phyloP scores from a whole-genome alignment of 2,113 vertebrate species.

The Leptobrachium ailaonicum region DNA sequence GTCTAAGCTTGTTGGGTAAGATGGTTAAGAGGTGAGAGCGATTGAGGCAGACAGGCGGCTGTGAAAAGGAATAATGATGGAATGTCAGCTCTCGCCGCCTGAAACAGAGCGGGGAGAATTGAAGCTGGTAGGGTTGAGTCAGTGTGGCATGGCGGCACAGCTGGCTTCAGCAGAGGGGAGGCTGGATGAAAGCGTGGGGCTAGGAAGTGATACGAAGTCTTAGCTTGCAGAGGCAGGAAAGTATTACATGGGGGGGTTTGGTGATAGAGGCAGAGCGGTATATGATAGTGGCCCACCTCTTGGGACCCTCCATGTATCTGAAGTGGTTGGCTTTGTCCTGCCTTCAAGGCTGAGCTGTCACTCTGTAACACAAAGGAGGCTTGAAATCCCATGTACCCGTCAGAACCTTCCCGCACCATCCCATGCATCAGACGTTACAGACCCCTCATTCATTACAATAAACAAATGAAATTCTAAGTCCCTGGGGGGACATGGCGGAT shows the following conservation, averaged over 20 bases:
- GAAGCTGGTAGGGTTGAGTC: too few species aligned
- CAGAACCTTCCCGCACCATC: neutral
- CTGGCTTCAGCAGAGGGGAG: neutral
- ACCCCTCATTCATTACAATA: too few species aligned
- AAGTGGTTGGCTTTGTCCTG: slow-evolving; percentile 75
- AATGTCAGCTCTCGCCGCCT: too few species aligned
- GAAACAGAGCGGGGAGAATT: too few species aligned
- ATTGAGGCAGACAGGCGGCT: too few species aligned
- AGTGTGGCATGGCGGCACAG: neutral
- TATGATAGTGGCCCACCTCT: neutral
- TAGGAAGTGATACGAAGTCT: neutral
- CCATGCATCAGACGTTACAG: too few species aligned
- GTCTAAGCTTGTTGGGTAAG: too few species aligned
- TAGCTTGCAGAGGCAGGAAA: neutral
- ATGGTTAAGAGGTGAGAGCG: too few species aligned
- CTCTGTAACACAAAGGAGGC: slow-evolving; percentile 67
- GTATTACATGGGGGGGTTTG: neutral
- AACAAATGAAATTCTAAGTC: too few species aligned
- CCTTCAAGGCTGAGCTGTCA: slow-evolving; percentile 72
- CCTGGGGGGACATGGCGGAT: too few species aligned
- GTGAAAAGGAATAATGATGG: too few species aligned
- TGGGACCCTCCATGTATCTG: slow-evolving; percentile 69
- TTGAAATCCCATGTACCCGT: neutral
- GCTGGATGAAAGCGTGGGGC: neutral
- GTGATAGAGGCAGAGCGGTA: neutral